Evolutionary conservation across 1,140 invertebrate species (phyloP), one percentile per base, ranked within the genome.

Genomic region (Laodelphax striatellus): DNA sequence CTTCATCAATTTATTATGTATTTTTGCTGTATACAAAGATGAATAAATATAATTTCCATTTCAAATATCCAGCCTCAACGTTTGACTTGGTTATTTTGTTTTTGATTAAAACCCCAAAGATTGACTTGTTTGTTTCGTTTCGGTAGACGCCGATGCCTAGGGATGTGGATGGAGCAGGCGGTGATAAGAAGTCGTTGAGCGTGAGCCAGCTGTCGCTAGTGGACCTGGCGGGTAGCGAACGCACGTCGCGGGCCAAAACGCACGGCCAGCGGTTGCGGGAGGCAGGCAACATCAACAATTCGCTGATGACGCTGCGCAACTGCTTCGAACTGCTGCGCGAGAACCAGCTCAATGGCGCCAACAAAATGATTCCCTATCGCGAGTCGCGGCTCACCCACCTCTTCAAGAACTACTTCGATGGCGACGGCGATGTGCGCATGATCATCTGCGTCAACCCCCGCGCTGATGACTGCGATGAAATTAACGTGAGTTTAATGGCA

Each of bases 401-500:
- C 50, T 98, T 99, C 70, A 98, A 98, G 73, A 97, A 90, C 70
- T 99, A 91, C 73, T 98, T 99, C 74, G 97, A 98, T 73, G 96
- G 97, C 1, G 89, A 96, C 70, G 96, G 96, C 11, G 86, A 88
- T 68, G 92, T 99, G 0, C 77, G 87, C 60, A 99, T 99, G 96
- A 84, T 99, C 54, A 88, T 99, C 5, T 99, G 97, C 75, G 83
- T 96, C 8, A 99, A 98, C 78, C 97, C 96, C 0, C 81, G 85
- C 56, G 76, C 82, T 28, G 85, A 91, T 57, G 95, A 99, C 72
- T 97, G 88, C 72, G 94, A 98, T 73, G 97, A 99, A 73, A 98
- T 90, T 52, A 75, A 94, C 68, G 88, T 88, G 75, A 70, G 72
- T 71, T 50, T n/a, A n/a, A n/a, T n/a, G n/a, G n/a, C n/a, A n/a